These are phyloP conservation scores for Athetis lepigone DNA, from an alignment of 2,888 invertebrate species.

Conservation along the genomic window DNA sequence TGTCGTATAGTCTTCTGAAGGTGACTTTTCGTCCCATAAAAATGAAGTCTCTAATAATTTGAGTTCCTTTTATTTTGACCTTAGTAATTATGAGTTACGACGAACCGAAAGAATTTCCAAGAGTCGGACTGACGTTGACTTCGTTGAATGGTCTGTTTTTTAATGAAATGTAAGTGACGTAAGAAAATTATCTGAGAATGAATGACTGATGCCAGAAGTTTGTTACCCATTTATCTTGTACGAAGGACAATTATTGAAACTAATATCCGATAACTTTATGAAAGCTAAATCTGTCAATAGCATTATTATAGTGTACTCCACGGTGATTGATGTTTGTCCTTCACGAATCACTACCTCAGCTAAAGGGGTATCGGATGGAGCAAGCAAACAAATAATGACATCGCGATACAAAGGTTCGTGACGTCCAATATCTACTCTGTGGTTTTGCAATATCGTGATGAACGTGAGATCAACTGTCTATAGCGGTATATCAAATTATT, in stretches of 20 bases:
- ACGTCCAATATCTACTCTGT: constrained; percentile 68
- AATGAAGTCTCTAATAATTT: constrained; percentile 36
- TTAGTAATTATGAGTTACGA: constrained; percentile 34
- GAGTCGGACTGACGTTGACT: constrained; percentile 48
- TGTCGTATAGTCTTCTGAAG: constrained; percentile 62
- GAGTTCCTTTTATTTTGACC: constrained; percentile 47
- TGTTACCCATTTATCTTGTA: constrained; percentile 1
- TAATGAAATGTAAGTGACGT: constrained; percentile 36
- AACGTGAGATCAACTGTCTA: constrained; percentile 50
- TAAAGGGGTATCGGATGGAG: constrained; percentile 70
- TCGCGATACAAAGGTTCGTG: constrained; percentile 64
- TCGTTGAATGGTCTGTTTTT: constrained; percentile 40
- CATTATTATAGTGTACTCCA: constrained; percentile 31
- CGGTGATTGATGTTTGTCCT: constrained; percentile 69
- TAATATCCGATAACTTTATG: constrained; percentile 13
- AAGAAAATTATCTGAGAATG: constrained; percentile 36
- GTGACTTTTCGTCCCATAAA: constrained; percentile 50
- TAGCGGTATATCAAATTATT: constrained; percentile 20
- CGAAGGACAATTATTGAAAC: neutral
- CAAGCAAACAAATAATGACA: constrained; percentile 63
- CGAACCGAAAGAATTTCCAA: constrained; percentile 41
- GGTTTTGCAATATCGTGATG: constrained; percentile 63
- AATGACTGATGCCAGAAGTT: constrained; percentile 2
- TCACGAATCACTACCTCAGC: constrained; percentile 70
- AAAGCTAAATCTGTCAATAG: constrained; percentile 17